A percentile compares a stretch with the other conserved stretches of the same genome.
phyloP scores from a whole-genome alignment of 2,888 invertebrate species.

The Scaptomyza polygonia region DNA sequence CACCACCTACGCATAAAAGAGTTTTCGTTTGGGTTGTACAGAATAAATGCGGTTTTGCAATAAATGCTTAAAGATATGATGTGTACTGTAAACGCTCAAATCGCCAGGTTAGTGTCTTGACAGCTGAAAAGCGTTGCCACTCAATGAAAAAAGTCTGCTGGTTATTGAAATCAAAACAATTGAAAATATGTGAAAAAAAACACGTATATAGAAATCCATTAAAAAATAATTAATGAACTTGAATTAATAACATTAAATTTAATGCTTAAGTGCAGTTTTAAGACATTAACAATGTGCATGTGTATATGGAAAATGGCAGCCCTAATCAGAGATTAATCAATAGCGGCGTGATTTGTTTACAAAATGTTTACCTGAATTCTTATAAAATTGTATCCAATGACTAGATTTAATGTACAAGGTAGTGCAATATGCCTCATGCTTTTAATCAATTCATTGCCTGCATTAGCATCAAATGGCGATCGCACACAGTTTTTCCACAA shows the following conservation, averaged over 20 bases:
- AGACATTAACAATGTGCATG: neutral
- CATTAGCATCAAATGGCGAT: conserved; percentile 84
- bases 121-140: conserved; percentile 54
- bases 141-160: conserved; percentile 9
- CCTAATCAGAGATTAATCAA: conserved; percentile 62
- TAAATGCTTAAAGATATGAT: neutral
- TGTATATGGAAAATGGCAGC: conserved; percentile 26
- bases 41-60: neutral
- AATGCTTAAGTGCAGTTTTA: too few species aligned
- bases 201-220: neutral
- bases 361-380: conserved; percentile 36
- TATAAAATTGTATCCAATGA: conserved; percentile 34
- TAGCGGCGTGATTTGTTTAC: conserved; percentile 54
- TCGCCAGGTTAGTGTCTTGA: conserved; percentile 21
- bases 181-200: conserved; percentile 4
- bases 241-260: neutral
- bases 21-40: neutral
- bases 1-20: neutral
- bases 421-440: conserved; percentile 52
- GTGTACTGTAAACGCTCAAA: conserved; percentile 16
- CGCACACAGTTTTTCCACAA: conserved; percentile 85
- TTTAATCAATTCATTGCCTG: conserved; percentile 16
- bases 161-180: conserved; percentile 39
- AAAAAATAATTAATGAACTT: neutral
- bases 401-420: conserved; percentile 26